phyloP scores from a whole-genome alignment of 2,888 invertebrate genomes.

The Phragmatobia fuliginosa region DNA sequence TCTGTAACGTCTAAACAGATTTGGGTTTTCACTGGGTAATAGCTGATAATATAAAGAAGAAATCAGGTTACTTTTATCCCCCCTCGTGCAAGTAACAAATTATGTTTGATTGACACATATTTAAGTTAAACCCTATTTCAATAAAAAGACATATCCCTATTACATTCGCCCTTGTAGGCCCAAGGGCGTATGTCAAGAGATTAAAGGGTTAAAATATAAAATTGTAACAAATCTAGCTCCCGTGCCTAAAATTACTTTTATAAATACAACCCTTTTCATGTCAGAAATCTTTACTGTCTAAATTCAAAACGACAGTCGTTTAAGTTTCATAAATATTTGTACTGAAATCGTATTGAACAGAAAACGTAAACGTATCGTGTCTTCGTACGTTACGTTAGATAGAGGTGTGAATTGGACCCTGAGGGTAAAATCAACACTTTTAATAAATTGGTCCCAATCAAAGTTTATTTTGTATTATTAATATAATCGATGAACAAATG shows the following conservation, averaged over 20 bases:
- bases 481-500: slow-evolving; percentile 64
- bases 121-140: no score
- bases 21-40: no score
- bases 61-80: no score
- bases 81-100: no score
- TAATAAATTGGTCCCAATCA: slow-evolving; percentile 53
- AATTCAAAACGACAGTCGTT: neutral
- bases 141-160: neutral
- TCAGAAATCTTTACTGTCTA: slow-evolving; percentile 11
- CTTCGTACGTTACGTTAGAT: slow-evolving; percentile 23
- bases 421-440: slow-evolving; percentile 71
- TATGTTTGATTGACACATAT: no score
- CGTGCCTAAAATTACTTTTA: slow-evolving; percentile 30
- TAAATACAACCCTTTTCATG: slow-evolving; percentile 28
- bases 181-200: neutral
- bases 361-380: slow-evolving; percentile 38
- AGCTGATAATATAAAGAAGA: no score
- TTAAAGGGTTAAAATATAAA: neutral
- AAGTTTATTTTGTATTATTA: slow-evolving; percentile 61
- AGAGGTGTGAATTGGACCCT: slow-evolving; percentile 65
- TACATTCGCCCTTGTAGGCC: neutral
- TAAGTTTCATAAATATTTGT: slow-evolving; percentile 20
- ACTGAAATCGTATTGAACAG: neutral
- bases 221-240: slow-evolving; percentile 30
- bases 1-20: no score